These are phyloP conservation scores for Rhamphomyia laevipes DNA, from an alignment of 2,888 invertebrate genomes.

Conservation along the genomic window DNA sequence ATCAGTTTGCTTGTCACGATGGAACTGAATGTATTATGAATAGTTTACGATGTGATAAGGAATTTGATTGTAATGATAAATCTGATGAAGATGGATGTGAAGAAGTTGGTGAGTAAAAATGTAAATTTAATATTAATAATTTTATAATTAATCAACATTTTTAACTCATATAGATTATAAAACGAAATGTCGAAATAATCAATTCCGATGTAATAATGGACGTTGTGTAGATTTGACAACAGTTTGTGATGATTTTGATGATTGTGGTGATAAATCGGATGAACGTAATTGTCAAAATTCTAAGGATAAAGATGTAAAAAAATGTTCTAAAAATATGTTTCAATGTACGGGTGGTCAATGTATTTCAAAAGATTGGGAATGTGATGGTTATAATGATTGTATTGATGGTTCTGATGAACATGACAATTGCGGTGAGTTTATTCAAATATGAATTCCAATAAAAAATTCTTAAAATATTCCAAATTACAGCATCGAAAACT, in stretches of 20 bases:
- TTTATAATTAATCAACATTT: background rate
- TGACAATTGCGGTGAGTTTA: constrained; percentile 39
- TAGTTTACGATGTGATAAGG: constrained; percentile 40
- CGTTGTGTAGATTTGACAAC: constrained; percentile 40
- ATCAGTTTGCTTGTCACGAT: constrained; percentile 43
- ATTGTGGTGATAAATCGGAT: constrained; percentile 48
- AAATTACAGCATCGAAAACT: background rate
- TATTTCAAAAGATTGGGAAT: constrained; percentile 52
- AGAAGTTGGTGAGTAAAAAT: constrained; percentile 25
- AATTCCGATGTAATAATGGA: constrained; percentile 41
- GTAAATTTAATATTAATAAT: background rate
- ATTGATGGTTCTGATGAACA: constrained; percentile 62
- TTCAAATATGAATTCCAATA: background rate
- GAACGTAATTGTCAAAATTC: constrained; percentile 37
- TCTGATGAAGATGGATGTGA: constrained; percentile 46
- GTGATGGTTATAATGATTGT: constrained; percentile 67
- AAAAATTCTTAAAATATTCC: background rate
- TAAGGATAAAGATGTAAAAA: constrained; percentile 14
- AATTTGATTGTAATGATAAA: constrained; percentile 43
- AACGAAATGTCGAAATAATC: constrained; percentile 36
- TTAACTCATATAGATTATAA: constrained; percentile 17
- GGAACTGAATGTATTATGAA: constrained; percentile 40
- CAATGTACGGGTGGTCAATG: constrained; percentile 59
- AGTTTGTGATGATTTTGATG: constrained; percentile 42
- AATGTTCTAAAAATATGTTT: constrained; percentile 41